Base-by-base conservation (phyloP, 2,888 invertebrate genomes). In the Lingula anatina region DNA sequence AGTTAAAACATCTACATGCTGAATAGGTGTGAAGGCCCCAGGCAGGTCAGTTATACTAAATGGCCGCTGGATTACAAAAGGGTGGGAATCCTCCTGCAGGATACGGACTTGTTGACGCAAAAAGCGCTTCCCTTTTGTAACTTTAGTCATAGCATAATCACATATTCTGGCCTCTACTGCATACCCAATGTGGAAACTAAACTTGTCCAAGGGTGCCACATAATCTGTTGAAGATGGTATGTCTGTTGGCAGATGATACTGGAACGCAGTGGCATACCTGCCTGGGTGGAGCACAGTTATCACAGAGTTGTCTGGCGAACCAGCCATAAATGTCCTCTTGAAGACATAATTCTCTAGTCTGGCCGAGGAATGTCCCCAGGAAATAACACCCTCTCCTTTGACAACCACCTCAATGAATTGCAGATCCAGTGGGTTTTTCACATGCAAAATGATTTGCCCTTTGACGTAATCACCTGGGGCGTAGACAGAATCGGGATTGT, bases 261-360 rank as follows among this genome's bases (percentile, higher is more conserved):
- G 59, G 51, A 71, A 73, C 27, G 59, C 61, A 2, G 71, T 68
- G 15, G 63, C 61, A 55, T 71, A 73, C 40, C 64, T 59, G 4
- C 72, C 72, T 1, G 68, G 62, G 2, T 63, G 63, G 18, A 68
- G 59, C 21, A 71, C 49, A 1, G 64, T 62, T 12, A 56, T 60
- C 61, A 61, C 62, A 24, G 52, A 44, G 1, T 60, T 61, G 25
- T 66, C 64, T 3, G 61, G 54, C 0, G 65, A 59, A 5, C 70
- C 70, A 28, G 71, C 64, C 3, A 71, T 50, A 39, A 61, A 59
- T 0, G 64, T 66, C 28, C 65, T 52, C 52, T 73, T 71, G 42
- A 56, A 56, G 7, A 73, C 46, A 37, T 70, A 65, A 1, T 60
- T 57, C 51, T 73, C 71, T 41, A 55, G 43, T 5, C 61, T 62